Conservation (phyloP, 2,888 invertebrate genomes). For the Drosophila mulleri region DNA sequence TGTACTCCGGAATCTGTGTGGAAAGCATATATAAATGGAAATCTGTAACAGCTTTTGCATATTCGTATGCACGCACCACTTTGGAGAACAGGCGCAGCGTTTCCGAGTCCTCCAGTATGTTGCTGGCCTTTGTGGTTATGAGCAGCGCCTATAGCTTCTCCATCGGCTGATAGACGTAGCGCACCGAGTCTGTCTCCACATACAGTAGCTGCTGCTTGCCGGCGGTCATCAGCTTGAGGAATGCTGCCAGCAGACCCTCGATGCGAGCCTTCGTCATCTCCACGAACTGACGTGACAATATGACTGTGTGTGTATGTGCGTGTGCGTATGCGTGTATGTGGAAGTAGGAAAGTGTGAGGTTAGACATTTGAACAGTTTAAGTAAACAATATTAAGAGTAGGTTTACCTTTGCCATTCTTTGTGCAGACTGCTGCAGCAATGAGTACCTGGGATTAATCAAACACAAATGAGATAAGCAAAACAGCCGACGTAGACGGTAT, state of each 20-base stretch:
- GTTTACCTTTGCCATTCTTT: constrained; percentile 95
- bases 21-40: not conserved
- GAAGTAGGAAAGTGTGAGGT: not conserved
- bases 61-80: constrained; percentile 89
- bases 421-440: constrained; percentile 99
- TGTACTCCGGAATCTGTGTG: constrained; percentile 98
- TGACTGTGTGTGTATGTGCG: constrained; percentile 87
- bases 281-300: constrained; percentile 99
- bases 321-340: not conserved
- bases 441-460: constrained; percentile 90
- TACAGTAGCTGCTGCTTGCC: constrained; percentile 99
- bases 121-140: constrained; percentile 99
- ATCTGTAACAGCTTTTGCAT: not conserved
- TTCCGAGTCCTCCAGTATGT: constrained; percentile 99
- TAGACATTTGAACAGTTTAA: not conserved
- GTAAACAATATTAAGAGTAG: not conserved
- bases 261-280: constrained; percentile 99
- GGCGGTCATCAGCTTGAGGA: constrained; percentile 98
- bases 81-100: constrained; percentile 98
- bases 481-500: constrained; percentile 59
- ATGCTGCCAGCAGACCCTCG: constrained; percentile 98
- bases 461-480: constrained; percentile 25
- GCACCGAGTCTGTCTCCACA: constrained; percentile 99
- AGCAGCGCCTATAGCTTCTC: constrained; percentile 98
- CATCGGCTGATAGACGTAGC: constrained; percentile 99